Evolutionary conservation across 2,113 vertebrate genomes (phyloP).

Genomic region (Ranitomeya variabilis): DNA sequence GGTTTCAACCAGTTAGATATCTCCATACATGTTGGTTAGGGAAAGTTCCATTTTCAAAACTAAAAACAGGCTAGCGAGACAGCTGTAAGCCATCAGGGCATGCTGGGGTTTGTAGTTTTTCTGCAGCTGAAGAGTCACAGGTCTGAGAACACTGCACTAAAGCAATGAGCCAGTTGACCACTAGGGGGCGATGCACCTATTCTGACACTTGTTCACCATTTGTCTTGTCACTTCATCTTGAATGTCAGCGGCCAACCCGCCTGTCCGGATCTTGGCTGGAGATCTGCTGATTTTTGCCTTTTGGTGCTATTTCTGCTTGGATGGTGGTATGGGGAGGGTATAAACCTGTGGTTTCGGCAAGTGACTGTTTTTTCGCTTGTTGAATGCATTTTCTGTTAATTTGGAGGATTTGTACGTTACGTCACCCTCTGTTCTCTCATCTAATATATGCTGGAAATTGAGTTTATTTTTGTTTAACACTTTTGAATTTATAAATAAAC

Average conservation of each 20-base stretch:
- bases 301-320: not conserved
- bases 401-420: not conserved
- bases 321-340: not conserved
- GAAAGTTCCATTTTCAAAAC: too few species aligned
- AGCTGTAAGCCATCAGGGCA: not conserved
- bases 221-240: not conserved
- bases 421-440: not conserved
- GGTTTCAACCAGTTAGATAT: not conserved
- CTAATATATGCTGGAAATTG: slow-evolving; percentile 41
- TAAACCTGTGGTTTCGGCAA: not conserved
- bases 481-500: slow-evolving; percentile 52
- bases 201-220: not conserved
- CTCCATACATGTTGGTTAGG: not conserved
- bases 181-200: not conserved
- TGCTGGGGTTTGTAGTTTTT: not conserved
- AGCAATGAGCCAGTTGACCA: not conserved
- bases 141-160: not conserved
- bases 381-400: not conserved
- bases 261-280: not conserved
- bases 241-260: not conserved
- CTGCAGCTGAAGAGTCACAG: too few species aligned
- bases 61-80: too few species aligned
- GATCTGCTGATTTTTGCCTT: not conserved
- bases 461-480: slow-evolving; percentile 37
- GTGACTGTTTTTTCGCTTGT: not conserved